A percentile compares a stretch with the other conserved stretches of the same genome.
Evolutionary conservation across 2,888 invertebrate species (phyloP).

Genomic region (Limnephilus lunatus): DNA sequence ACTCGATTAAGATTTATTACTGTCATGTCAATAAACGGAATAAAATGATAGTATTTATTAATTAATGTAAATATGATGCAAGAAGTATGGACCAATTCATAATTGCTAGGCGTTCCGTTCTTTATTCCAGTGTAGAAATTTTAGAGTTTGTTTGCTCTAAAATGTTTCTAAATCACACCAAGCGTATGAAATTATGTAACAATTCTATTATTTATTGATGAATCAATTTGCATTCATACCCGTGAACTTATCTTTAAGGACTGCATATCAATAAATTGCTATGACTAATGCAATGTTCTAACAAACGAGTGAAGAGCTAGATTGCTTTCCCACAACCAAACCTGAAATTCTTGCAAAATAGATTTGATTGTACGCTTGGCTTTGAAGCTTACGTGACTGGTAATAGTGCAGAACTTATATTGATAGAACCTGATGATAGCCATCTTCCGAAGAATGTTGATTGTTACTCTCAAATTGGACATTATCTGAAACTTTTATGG

Average conservation of each 20-base stretch:
- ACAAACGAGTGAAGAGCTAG: neutral
- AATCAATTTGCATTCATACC: neutral
- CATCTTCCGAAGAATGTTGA: neutral
- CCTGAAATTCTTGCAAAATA: neutral
- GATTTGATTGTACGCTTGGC: neutral
- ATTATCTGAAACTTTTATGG: neutral
- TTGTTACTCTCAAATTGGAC: too few relatives aligned
- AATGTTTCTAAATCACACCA: neutral
- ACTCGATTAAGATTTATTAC: neutral
- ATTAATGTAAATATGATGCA: neutral
- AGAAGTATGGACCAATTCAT: neutral
- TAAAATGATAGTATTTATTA: neutral
- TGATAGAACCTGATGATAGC: neutral
- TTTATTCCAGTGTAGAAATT: neutral
- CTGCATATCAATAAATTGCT: neutral
- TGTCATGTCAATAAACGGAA: neutral
- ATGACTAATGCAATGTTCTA: neutral
- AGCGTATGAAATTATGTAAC: neutral
- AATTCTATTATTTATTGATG: neutral
- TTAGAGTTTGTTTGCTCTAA: neutral
- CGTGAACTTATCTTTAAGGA: neutral
- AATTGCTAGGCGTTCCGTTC: neutral
- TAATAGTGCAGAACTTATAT: neutral
- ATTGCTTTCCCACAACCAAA: neutral
- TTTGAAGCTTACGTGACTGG: too few relatives aligned